Percentiles rank a stretch among this genome's conserved stretches.
Evolutionary conservation across 2,888 invertebrate genomes (phyloP).

Genomic region (Spialia ferax): DNA sequence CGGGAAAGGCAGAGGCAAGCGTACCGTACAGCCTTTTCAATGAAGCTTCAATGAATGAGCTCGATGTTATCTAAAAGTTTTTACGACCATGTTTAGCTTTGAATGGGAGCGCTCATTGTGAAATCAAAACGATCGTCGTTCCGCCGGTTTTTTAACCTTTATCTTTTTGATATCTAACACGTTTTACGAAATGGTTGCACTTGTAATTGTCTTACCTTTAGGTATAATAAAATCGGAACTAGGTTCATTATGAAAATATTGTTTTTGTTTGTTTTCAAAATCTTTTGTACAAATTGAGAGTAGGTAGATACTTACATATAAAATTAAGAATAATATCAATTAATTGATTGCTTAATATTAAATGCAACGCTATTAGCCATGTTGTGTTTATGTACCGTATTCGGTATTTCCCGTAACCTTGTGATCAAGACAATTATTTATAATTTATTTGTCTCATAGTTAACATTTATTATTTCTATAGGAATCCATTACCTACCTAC

Average conservation of each 20-base stretch:
- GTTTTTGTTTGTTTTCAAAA: no score
- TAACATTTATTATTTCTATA: slow-evolving; percentile 24
- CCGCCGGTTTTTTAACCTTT: slow-evolving; percentile 16
- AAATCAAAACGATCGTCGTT: slow-evolving; percentile 44
- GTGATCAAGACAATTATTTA: slow-evolving; percentile 7
- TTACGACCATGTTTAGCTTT: slow-evolving; percentile 46
- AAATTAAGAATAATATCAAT: no score
- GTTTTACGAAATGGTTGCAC: not conserved
- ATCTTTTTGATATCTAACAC: slow-evolving; percentile 16
- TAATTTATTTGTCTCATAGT: slow-evolving; percentile 20
- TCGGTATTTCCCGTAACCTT: not conserved
- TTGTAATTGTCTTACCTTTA: not conserved
- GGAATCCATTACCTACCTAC: slow-evolving; percentile 35
- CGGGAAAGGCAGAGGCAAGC: slow-evolving; percentile 34
- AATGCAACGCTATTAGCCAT: not conserved
- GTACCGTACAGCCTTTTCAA: slow-evolving; percentile 43
- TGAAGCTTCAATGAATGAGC: slow-evolving; percentile 46
- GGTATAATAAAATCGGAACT: no score
- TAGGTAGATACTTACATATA: no score
- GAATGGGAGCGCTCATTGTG: slow-evolving; percentile 48
- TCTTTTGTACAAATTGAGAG: no score
- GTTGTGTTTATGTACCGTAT: not conserved
- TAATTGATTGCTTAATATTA: not conserved
- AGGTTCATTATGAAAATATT: no score
- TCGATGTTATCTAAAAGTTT: slow-evolving; percentile 42